A percentile compares a stretch with the other conserved stretches of the same genome.
Evolutionary conservation across 1,140 invertebrate genomes (phyloP).

Genomic region (Delia radicum): DNA sequence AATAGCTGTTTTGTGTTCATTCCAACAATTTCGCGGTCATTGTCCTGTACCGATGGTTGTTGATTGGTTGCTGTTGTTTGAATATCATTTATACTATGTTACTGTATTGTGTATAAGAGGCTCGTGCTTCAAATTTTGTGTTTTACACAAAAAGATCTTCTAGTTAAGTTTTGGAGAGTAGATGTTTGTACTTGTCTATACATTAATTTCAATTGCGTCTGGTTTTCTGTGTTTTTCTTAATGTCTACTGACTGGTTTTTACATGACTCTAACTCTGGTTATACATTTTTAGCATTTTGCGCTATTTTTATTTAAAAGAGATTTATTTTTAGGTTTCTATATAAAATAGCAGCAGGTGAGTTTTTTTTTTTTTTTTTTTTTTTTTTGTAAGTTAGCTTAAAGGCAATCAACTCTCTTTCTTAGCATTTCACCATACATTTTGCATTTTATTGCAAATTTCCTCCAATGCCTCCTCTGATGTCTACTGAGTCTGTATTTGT

Average conservation of each 20-base stretch:
- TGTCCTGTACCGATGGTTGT: slow-evolving; percentile 7
- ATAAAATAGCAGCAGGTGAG: neutral
- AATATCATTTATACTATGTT: too few relatives aligned
- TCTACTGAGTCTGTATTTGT: too few relatives aligned
- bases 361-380: neutral
- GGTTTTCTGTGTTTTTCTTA: neutral
- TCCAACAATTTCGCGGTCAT: slow-evolving; percentile 17
- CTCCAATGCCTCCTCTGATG: too few relatives aligned
- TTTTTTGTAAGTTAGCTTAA: too few relatives aligned
- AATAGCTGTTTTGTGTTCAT: too few relatives aligned
- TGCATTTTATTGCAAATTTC: neutral
- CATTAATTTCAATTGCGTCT: neutral
- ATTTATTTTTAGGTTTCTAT: neutral
- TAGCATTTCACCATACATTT: neutral
- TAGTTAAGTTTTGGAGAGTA: neutral
- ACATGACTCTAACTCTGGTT: neutral
- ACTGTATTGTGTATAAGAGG: neutral
- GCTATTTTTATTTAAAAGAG: neutral
- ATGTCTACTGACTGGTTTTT: neutral
- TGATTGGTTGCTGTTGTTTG: slow-evolving; percentile 13
- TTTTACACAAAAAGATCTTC: neutral
- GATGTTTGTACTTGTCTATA: neutral
- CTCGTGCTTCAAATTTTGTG: neutral
- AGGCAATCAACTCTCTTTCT: too few relatives aligned
- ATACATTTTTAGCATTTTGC: neutral